Percentiles rank a stretch among this genome's conserved stretches.
Conservation (phyloP, 2,797 vertebrate species). For the Ctenosaura bakeri region DNA sequence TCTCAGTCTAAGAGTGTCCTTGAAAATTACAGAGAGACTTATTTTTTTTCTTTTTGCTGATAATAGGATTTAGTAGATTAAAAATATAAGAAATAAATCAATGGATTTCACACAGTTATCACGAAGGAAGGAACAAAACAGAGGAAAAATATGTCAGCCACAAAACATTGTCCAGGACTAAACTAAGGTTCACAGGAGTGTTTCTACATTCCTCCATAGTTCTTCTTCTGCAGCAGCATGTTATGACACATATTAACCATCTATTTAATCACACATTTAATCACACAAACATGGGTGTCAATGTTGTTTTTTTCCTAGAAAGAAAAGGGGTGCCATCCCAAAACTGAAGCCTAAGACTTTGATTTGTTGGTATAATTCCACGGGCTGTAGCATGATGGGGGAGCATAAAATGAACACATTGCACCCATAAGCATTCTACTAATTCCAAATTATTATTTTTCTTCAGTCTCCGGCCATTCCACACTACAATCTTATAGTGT, state of each 20-base stretch:
- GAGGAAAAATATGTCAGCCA: conserved; percentile 10
- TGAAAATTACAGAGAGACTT: conserved; percentile 52
- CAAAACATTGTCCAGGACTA: conserved; percentile 18
- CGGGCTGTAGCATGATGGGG: no score
- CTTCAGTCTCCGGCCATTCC: no score
- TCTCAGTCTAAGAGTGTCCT: conserved; percentile 37
- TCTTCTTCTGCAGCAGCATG: fast-evolving
- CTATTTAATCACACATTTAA: conserved; percentile 12
- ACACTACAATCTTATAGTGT: no score
- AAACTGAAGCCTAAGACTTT: conserved; percentile 21
- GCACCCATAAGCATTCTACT: no score
- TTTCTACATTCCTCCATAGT: fast-evolving
- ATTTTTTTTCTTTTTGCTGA: not conserved
- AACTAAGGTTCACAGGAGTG: not conserved
- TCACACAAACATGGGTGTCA: conserved; percentile 18
- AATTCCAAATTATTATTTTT: no score
- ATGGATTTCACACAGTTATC: conserved; percentile 41
- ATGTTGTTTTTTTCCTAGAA: not conserved
- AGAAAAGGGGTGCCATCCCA: not conserved
- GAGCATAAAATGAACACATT: no score
- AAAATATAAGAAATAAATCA: conserved; percentile 58
- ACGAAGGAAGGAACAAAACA: conserved; percentile 43
- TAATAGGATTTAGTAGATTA: conserved; percentile 43
- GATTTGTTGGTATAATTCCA: not conserved
- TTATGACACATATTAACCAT: not conserved